Base-by-base conservation (phyloP, 2,797 vertebrate species). In the Sebastes taczanowskii region DNA sequence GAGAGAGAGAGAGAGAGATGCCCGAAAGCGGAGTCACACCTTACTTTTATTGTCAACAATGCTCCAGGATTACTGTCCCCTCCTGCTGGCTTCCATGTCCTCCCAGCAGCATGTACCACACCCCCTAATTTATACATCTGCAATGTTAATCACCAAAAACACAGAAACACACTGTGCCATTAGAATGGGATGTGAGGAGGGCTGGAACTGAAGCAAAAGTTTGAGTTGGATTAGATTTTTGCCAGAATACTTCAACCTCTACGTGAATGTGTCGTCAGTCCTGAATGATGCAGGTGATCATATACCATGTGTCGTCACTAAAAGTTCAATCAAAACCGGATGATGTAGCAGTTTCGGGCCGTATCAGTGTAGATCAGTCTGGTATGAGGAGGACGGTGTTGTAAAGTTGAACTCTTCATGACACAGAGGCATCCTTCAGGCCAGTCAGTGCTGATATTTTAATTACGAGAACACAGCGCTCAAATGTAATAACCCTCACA, bases 21-120 rank as follows among this genome's bases (percentile, higher is more conserved):
- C 94, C 94, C 94, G 93, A 91, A 92, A 94, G 89, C 86, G 91
- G 88, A 96, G 96, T 95, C 94, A 94, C 81, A 95, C 89, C 92
- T 91, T 84, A 91, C 63, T 63, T 88, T 78, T 77, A 91, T 88
- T 83, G 82, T 91, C 93, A 72, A 25, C 82, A 85, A 95, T 88
- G 87, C 84, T 93, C 67, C 82, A 11, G 86, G 84, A 91, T 72
- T 67, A 88, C 62, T 82, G 80, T 52, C 59, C 84, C 61, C 83
- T 88, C 78, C 63, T 20, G 6, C 34, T n/a, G 7, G 49, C 42
- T 59, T 67, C 14, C 32, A 64, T 27, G 62, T 73, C 66, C 65
- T 85, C 80, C 3, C 35, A 64, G 23, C 27, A n/a, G 22, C 46
- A 69, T 52, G 77, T 27, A 71, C 52, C 61, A 73, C 81, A 76